phyloP scores from a whole-genome alignment of 2,888 invertebrate genomes.

The Ischnus inquisitorius region DNA sequence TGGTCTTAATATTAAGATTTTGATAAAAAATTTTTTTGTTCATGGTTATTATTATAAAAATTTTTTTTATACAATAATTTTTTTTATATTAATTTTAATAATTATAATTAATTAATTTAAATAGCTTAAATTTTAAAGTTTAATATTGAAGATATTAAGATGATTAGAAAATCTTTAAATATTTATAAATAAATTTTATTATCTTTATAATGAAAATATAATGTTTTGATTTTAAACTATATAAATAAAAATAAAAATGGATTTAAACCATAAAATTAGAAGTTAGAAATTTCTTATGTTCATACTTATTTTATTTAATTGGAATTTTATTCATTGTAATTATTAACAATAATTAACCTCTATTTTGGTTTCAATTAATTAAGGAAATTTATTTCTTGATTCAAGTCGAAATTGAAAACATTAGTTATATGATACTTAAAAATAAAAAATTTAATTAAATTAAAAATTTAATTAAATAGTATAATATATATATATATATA shows the following conservation, averaged over 20 bases:
- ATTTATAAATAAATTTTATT: slow-evolving; percentile 74
- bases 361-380: slow-evolving; percentile 87
- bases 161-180: slow-evolving; percentile 77
- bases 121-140: slow-evolving; percentile 59
- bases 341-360: slow-evolving; percentile 90
- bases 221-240: slow-evolving; percentile 89
- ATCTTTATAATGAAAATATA: slow-evolving; percentile 88
- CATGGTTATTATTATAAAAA: slow-evolving; percentile 82
- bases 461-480: slow-evolving; percentile 62
- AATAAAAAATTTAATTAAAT: slow-evolving; percentile 77
- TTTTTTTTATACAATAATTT: slow-evolving; percentile 75
- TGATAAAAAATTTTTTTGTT: slow-evolving; percentile 82
- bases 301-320: slow-evolving; percentile 84
- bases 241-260: slow-evolving; percentile 87
- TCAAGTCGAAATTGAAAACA: slow-evolving; percentile 87
- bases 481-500: no score
- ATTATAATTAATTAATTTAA: slow-evolving; percentile 87
- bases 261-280: slow-evolving; percentile 86
- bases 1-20: slow-evolving; percentile 74
- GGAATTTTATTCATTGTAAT: slow-evolving; percentile 87
- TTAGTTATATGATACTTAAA: slow-evolving; percentile 85
- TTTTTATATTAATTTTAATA: slow-evolving; percentile 76
- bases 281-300: slow-evolving; percentile 89
- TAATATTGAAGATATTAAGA: slow-evolving; percentile 88
- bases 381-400: slow-evolving; percentile 68